These are phyloP conservation scores for Plagiodera versicolora DNA, from an alignment of 2,888 invertebrate species.

Conservation along the genomic window DNA sequence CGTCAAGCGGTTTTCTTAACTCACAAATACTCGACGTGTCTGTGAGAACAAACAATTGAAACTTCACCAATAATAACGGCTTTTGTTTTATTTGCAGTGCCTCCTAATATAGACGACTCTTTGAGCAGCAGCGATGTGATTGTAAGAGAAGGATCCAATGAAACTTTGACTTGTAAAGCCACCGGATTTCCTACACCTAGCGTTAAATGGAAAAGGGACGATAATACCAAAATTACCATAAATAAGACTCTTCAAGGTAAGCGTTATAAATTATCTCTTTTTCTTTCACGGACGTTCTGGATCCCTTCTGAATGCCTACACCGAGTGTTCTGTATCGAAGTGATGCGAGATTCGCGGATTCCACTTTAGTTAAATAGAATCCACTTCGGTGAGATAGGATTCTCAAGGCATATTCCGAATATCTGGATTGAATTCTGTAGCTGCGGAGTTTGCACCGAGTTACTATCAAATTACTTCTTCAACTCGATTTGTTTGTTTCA, in stretches of 20 bases:
- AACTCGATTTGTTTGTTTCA: too few species aligned
- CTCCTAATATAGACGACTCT: conserved; percentile 89
- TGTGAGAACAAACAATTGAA: conserved; percentile 31
- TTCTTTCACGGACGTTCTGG: conserved; percentile 17
- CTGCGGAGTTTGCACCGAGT: too few species aligned
- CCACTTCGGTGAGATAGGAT: too few species aligned
- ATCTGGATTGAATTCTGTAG: too few species aligned
- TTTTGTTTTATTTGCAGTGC: conserved; percentile 64
- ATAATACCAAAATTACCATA: conserved; percentile 82
- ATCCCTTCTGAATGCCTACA: conserved; percentile 9
- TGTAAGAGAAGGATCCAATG: conserved; percentile 86
- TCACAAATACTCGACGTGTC: conserved; percentile 6
- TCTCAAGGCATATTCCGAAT: too few species aligned
- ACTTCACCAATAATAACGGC: conserved; percentile 32
- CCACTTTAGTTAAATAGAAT: too few species aligned
- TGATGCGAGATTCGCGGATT: background rate
- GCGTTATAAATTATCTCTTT: conserved; percentile 42
- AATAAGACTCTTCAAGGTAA: conserved; percentile 79
- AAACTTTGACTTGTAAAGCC: conserved; percentile 85
- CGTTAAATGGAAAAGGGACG: conserved; percentile 91
- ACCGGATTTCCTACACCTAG: conserved; percentile 86
- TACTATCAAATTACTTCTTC: too few species aligned
- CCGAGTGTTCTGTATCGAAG: conserved; percentile 5
- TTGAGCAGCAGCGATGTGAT: conserved; percentile 90
- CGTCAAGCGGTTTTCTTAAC: conserved; percentile 8